A percentile compares a stretch with the other conserved stretches of the same genome.
Conservation (phyloP, 2,113 vertebrate genomes). For the Procavia capensis region DNA sequence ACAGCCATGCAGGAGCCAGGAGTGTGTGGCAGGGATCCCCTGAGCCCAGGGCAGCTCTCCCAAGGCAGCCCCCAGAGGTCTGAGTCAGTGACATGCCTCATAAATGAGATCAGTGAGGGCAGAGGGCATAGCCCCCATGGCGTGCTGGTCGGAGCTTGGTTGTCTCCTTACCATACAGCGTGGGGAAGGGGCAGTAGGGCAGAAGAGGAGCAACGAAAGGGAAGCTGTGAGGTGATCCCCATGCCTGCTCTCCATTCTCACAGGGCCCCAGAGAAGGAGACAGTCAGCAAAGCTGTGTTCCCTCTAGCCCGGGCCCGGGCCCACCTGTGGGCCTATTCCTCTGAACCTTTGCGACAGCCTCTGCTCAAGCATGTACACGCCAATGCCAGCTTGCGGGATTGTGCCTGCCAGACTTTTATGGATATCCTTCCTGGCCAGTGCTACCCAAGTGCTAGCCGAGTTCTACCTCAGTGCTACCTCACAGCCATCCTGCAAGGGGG, state of each 20-base stretch:
- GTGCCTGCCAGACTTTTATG: slow-evolving; percentile 93
- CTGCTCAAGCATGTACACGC: slow-evolving; percentile 90
- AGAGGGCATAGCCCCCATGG: background rate
- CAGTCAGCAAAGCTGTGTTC: slow-evolving; percentile 90
- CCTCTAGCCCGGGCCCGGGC: slow-evolving; percentile 88
- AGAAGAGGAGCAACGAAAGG: background rate
- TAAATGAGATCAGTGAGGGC: background rate
- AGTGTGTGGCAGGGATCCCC: background rate
- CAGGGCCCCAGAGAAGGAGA: slow-evolving; percentile 93
- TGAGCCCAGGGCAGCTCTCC: background rate
- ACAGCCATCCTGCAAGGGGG: fast-evolving
- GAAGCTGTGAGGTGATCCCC: background rate
- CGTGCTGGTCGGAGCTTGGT: background rate
- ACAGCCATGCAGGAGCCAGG: no score
- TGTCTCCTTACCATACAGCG: no score
- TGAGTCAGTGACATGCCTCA: background rate
- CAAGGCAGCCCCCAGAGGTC: background rate
- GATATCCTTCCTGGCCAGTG: slow-evolving; percentile 93
- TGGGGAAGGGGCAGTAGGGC: fast-evolving
- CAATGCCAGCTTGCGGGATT: slow-evolving; percentile 89
- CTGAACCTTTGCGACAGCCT: slow-evolving; percentile 94
- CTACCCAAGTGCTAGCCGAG: no score
- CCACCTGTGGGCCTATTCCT: slow-evolving; percentile 92
- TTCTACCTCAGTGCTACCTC: no score
- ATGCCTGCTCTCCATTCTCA: background rate